Base-by-base conservation (phyloP, 2,888 invertebrate genomes). In the Latheticus oryzae region DNA sequence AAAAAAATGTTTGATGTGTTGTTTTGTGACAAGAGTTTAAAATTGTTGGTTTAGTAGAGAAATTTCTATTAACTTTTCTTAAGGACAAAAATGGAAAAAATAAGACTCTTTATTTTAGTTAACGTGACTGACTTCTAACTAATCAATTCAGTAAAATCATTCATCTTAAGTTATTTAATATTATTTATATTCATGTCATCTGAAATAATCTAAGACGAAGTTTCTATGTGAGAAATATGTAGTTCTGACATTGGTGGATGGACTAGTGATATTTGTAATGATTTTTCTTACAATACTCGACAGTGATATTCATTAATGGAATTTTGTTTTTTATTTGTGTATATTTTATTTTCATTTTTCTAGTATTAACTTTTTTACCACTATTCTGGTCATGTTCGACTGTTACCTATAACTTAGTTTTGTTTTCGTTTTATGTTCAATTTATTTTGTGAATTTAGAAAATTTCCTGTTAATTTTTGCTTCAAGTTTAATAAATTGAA, bases 51-150 rank as follows among this genome's bases (percentile, higher is more conserved):
- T 50, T 50, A 37, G 50, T 50, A 50, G 38, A 50, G 12, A 30
- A 15, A 48, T 48, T 26, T 42, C 23, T 50, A 48, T 42, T 52
- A 33, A 52, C 33, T 52, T 52, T 15, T 30, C 12, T 30, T 30
- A 19, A 28, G 30, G 37, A 52, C 26, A 13, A 42, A 42, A 52
- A 42, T 11, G 38, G 38, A 50, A 50, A 50, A 38, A 23, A 38
- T 8, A 17, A 50, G 52, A 54, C 35, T 43, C 43, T 37, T 54
- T 54, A 45, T 37, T 45, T 43, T 37, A 45, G 37, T 33, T 38
- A 8, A 54, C 32, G 23, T 54, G 53, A 54, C 53, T 54, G 53
- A 54, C 53, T 42, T 12, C 32, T n/a, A n/a, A 53, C 53, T 54
- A 54, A 52, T 42, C 16, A 32, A 15, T 16, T 52, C n/a, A 42